Percentiles rank a stretch among this genome's conserved stretches.
Conservation (phyloP, 2,113 vertebrate genomes). For the Ceyx melanurus region DNA sequence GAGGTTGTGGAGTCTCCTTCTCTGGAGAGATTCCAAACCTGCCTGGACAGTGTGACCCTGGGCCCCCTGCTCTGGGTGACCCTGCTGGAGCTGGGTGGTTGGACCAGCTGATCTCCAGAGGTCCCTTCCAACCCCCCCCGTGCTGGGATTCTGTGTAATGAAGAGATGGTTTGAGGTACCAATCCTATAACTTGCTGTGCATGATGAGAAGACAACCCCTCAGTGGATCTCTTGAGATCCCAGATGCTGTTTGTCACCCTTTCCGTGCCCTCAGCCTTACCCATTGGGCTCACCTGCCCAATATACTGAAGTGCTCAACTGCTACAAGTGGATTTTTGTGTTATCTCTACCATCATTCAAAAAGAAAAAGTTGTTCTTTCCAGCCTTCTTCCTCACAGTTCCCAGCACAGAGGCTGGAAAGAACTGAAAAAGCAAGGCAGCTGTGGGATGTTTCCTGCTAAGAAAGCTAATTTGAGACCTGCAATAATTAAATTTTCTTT, state of each 20-base stretch:
- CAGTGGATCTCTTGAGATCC: accelerated
- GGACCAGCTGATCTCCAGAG: background rate
- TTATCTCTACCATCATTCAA: background rate
- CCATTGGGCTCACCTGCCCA: background rate
- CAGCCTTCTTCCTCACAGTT: background rate
- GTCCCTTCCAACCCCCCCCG: background rate
- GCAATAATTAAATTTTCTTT: background rate
- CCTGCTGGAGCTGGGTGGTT: background rate
- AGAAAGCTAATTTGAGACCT: background rate
- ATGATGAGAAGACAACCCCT: background rate
- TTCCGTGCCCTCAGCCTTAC: background rate
- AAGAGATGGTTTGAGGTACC: background rate
- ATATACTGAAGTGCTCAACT: background rate
- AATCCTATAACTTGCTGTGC: accelerated
- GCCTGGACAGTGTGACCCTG: background rate
- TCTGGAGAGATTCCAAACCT: background rate
- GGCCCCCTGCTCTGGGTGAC: background rate
- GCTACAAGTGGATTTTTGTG: background rate
- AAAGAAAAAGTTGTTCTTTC: background rate
- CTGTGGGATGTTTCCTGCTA: background rate
- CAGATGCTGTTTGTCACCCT: background rate
- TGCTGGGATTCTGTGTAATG: background rate
- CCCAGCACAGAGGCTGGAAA: background rate
- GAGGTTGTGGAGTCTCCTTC: background rate
- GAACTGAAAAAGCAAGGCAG: background rate